A percentile compares a stretch with the other conserved stretches of the same genome.
phyloP scores from a whole-genome alignment of 2,888 invertebrate species.

The Spodoptera picta region DNA sequence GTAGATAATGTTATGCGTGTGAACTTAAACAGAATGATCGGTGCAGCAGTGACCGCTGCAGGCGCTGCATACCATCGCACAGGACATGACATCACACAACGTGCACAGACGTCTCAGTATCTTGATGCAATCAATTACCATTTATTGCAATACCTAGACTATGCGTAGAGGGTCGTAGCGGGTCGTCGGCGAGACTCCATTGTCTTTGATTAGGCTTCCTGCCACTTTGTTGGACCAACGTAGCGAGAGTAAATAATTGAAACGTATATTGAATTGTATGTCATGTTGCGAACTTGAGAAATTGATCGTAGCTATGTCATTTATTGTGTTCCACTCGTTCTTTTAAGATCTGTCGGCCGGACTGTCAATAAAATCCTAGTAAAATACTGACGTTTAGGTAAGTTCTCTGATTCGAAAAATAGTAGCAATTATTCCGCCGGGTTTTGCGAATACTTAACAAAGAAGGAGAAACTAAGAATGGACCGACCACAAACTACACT shows the following conservation, averaged over 20 bases:
- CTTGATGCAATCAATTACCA: constrained; percentile 65
- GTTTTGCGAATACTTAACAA: constrained; percentile 71
- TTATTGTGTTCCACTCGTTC: constrained; percentile 10
- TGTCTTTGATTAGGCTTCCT: constrained; percentile 62
- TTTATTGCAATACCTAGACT: constrained; percentile 61
- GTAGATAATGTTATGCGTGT: constrained; percentile 14
- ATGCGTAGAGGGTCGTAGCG: constrained; percentile 42
- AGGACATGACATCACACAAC: constrained; percentile 63
- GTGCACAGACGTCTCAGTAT: constrained; percentile 59
- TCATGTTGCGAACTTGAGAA: constrained; percentile 32
- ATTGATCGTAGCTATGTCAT: constrained; percentile 22
- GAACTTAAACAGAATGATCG: constrained; percentile 26
- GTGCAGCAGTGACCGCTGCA: constrained; percentile 16
- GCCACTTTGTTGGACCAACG: constrained; percentile 51
- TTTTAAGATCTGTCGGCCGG: constrained; percentile 3
- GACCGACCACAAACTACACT: constrained; percentile 76
- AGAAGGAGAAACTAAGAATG: constrained; percentile 73
- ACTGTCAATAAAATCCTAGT: constrained; percentile 3
- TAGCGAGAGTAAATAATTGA: constrained; percentile 46
- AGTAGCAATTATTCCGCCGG: constrained; percentile 69
- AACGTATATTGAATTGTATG: constrained; percentile 47
- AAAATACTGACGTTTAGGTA: constrained; percentile 9
- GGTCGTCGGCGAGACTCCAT: constrained; percentile 51
- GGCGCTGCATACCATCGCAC: constrained; percentile 27
- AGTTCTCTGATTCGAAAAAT: constrained; percentile 43